A percentile compares a stretch with the other conserved stretches of the same genome.
phyloP scores from a whole-genome alignment of 2,113 vertebrate genomes.

The Heterocephalus glaber region DNA sequence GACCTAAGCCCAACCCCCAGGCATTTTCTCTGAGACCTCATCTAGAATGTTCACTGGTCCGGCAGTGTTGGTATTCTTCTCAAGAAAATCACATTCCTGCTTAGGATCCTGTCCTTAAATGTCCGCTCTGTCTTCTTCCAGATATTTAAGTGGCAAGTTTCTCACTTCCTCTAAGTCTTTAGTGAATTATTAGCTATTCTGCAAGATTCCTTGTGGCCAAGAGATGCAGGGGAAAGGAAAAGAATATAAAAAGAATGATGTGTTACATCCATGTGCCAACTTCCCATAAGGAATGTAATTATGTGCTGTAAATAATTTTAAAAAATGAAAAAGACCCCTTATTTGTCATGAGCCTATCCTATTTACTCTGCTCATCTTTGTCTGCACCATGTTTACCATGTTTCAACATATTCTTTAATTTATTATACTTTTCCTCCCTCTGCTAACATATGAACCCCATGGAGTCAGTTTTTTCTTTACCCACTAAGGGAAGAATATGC shows the following conservation, averaged over 20 bases:
- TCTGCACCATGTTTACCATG: background rate
- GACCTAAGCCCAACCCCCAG: background rate
- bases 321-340: background rate
- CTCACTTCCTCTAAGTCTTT: background rate
- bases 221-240: background rate
- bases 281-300: background rate
- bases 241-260: background rate
- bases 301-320: background rate
- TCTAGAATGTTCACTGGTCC: background rate
- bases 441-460: background rate
- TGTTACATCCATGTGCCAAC: background rate
- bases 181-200: background rate
- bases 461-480: background rate
- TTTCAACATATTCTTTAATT: background rate
- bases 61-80: background rate
- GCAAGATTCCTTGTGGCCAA: background rate
- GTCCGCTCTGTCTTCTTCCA: background rate
- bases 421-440: background rate
- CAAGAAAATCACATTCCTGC: background rate
- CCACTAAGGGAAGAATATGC: background rate
- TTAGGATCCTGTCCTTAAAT: background rate
- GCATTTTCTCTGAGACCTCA: background rate
- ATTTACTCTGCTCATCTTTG: background rate
- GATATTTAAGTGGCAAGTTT: background rate
- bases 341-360: background rate